Evolutionary conservation across 2,888 invertebrate species (phyloP).

Genomic region (Sminthurides aquaticus): DNA sequence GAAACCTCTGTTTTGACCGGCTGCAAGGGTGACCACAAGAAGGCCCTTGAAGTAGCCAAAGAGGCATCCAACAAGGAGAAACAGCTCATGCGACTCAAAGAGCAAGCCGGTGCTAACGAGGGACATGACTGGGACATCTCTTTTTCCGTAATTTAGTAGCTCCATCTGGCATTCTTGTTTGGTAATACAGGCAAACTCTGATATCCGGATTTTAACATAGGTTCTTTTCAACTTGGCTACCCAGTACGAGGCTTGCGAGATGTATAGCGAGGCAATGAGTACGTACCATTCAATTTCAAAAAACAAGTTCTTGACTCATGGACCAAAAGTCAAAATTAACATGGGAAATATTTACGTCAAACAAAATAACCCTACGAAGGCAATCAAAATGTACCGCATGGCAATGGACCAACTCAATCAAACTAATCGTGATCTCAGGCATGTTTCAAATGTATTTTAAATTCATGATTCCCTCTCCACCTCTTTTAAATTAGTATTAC

Average conservation of each 20-base stretch:
- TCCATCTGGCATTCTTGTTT: background rate
- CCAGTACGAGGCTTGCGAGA: conserved; percentile 87
- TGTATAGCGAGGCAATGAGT: conserved; percentile 91
- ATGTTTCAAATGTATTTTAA: too few species aligned
- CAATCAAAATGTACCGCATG: conserved; percentile 96
- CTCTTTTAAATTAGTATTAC: too few species aligned
- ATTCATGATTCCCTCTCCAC: too few species aligned
- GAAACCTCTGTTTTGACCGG: conserved; percentile 78
- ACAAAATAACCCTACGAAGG: conserved; percentile 86
- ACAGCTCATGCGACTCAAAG: conserved; percentile 78
- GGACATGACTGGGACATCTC: conserved; percentile 91
- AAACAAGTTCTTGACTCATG: conserved; percentile 88
- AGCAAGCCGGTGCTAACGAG: conserved; percentile 81
- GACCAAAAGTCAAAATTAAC: conserved; percentile 87
- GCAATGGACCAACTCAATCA: conserved; percentile 90
- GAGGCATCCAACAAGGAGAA: conserved; percentile 92
- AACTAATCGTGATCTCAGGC: conserved; percentile 85
- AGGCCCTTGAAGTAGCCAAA: conserved; percentile 83
- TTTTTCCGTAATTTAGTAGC: conserved; percentile 63
- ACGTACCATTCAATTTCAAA: conserved; percentile 90
- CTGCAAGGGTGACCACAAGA: conserved; percentile 56
- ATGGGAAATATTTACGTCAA: conserved; percentile 97
- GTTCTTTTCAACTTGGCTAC: conserved; percentile 92
- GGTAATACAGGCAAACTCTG: background rate
- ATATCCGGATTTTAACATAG: conserved; percentile 49